Percentiles rank a stretch among this genome's conserved stretches.
phyloP scores from a whole-genome alignment of 2,797 vertebrate species.

The Lithobates pipiens region DNA sequence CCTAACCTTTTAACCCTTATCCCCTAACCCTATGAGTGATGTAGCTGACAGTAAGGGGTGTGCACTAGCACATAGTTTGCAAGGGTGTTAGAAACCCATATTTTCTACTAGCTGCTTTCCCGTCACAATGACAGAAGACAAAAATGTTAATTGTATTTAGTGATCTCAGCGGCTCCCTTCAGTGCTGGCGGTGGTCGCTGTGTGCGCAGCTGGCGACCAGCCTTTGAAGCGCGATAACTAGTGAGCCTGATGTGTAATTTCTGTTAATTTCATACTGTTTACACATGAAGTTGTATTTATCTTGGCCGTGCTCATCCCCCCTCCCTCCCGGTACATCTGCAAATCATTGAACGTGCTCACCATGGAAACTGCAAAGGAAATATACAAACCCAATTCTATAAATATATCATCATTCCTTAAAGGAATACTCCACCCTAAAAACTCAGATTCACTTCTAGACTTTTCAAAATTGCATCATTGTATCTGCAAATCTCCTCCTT shows the following conservation, averaged over 20 bases:
- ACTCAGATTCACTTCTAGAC: no score
- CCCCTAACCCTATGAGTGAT: no score
- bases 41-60: not conserved
- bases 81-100: not conserved
- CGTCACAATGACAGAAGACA: not conserved
- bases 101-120: not conserved
- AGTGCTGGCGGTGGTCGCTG: not conserved
- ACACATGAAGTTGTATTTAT: not conserved
- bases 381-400: not conserved
- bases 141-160: not conserved
- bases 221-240: not conserved
- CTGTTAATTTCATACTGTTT: not conserved
- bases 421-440: not conserved
- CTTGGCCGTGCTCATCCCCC: not conserved
- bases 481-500: not conserved
- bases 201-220: not conserved
- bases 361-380: constrained; percentile 3
- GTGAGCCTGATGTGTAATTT: constrained; percentile 1
- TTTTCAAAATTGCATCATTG: no score
- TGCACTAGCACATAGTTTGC: not conserved
- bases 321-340: not conserved
- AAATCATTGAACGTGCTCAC: constrained; percentile 8
- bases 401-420: not conserved
- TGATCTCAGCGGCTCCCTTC: no score
- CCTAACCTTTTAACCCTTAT: no score